Conservation (phyloP, 2,113 vertebrate species). For the Psephotus haematonotus region DNA sequence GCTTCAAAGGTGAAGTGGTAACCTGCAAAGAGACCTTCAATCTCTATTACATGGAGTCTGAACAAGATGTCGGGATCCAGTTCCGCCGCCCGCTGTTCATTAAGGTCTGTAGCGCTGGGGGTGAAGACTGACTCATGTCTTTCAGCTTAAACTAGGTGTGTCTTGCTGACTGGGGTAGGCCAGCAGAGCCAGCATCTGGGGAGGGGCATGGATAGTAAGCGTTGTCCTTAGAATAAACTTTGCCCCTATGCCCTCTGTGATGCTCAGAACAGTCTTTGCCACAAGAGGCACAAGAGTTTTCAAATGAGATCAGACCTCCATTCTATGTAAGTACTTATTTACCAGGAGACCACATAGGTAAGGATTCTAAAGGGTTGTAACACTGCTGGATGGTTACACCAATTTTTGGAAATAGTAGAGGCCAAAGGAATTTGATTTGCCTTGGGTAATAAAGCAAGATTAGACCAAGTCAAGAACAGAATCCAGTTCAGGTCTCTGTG, state of each 20-base stretch:
- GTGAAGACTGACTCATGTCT: not conserved
- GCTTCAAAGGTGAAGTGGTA: slow-evolving; percentile 71
- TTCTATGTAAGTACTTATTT: not conserved
- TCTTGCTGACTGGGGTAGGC: not conserved
- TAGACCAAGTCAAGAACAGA: not conserved
- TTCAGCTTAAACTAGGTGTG: slow-evolving; percentile 17
- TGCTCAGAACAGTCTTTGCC: not conserved
- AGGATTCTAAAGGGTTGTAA: not conserved
- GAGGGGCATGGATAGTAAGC: not conserved
- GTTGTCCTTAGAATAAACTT: slow-evolving; percentile 26
- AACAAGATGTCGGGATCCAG: slow-evolving; percentile 79
- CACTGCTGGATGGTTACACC: not conserved
- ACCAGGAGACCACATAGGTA: not conserved
- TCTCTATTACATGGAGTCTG: slow-evolving; percentile 80
- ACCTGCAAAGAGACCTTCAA: slow-evolving; percentile 84
- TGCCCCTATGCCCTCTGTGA: not conserved
- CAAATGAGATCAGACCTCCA: not conserved
- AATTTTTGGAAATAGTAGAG: not conserved
- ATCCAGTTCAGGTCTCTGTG: not conserved
- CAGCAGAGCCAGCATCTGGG: not conserved
- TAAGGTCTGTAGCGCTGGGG: slow-evolving; percentile 63
- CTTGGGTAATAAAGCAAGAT: not conserved
- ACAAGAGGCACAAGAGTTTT: not conserved
- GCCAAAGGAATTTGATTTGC: not conserved
- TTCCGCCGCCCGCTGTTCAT: slow-evolving; percentile 75